phyloP scores from a whole-genome alignment of 2,888 invertebrate genomes.

The Eumerus sabulonum region DNA sequence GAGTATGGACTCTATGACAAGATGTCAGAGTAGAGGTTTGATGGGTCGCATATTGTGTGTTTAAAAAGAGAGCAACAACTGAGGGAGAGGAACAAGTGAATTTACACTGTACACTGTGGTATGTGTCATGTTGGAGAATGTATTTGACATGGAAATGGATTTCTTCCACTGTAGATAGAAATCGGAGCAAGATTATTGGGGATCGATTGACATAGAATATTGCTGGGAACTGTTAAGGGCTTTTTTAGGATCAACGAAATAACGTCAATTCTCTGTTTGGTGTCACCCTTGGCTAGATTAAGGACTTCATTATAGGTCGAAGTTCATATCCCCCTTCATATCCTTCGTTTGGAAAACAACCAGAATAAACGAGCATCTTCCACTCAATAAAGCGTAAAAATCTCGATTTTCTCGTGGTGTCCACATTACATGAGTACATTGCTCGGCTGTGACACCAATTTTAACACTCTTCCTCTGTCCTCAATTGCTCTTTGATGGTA shows the following conservation, averaged over 20 bases:
- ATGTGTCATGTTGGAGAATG: constrained; percentile 35
- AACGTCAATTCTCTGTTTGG: no score
- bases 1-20: constrained; percentile 48
- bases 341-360: neutral
- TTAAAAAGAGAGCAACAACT: constrained; percentile 1
- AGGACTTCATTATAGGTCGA: constrained; percentile 40
- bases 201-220: no score
- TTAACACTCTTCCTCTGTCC: constrained; percentile 38
- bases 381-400: constrained; percentile 61
- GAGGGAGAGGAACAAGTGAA: constrained; percentile 59
- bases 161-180: constrained; percentile 32
- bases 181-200: constrained; percentile 38
- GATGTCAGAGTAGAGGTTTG: constrained; percentile 65
- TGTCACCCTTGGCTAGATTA: constrained; percentile 17
- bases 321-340: constrained; percentile 11
- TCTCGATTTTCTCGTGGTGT: constrained; percentile 35
- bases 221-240: no score
- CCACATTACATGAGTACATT: constrained; percentile 44
- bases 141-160: constrained; percentile 62
- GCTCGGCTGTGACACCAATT: constrained; percentile 27
- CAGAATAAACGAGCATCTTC: constrained; percentile 41
- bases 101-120: constrained; percentile 36
- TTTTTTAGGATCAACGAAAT: no score
- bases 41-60: constrained; percentile 61
- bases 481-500: constrained; percentile 61